These are phyloP conservation scores for Tauraco erythrolophus DNA, from an alignment of 2,113 vertebrate species.

Conservation along the genomic window DNA sequence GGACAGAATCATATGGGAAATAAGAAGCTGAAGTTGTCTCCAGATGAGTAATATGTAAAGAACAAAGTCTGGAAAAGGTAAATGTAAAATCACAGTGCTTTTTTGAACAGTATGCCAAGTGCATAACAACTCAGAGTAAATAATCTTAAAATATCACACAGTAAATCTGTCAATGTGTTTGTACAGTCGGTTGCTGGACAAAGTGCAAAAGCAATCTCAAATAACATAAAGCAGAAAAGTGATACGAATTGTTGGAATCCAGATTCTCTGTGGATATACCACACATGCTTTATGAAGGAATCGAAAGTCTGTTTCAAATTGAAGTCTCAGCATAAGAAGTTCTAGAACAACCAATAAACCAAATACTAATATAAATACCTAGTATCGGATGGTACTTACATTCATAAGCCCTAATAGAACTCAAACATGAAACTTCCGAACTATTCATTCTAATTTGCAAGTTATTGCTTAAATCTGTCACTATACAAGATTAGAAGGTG, in stretches of 20 bases:
- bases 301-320: neutral
- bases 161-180: neutral
- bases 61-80: neutral
- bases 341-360: neutral
- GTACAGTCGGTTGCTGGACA: neutral
- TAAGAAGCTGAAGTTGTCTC: neutral
- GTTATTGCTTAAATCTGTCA: neutral
- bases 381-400: neutral
- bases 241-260: neutral
- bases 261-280: neutral
- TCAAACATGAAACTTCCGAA: neutral
- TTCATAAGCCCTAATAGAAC: neutral
- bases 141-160: neutral
- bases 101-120: neutral
- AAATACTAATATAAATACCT: neutral
- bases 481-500: neutral
- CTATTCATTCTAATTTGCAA: neutral
- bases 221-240: neutral
- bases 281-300: neutral
- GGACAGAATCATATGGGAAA: rapidly evolving
- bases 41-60: neutral
- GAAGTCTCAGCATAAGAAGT: neutral
- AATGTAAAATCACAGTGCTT: neutral
- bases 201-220: neutral
- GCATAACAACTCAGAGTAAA: neutral